Evolutionary conservation across 1,140 invertebrate genomes (phyloP), one percentile per base, ranked within the genome.

Genomic region (Dinoponera quadriceps): DNA sequence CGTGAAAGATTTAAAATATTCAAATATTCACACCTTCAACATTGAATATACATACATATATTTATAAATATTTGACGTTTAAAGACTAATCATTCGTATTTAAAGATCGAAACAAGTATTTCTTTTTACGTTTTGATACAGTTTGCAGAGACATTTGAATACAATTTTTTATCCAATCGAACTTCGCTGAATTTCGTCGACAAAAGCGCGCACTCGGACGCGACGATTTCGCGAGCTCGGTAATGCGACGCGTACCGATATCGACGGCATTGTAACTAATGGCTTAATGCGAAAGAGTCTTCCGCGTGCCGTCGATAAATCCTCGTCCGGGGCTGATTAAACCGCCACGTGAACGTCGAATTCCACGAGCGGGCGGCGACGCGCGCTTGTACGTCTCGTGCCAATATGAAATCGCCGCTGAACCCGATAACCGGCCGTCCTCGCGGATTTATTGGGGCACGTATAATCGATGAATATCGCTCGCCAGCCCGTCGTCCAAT

Each of bases 391-490:
- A 5, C 22, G 49, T 66, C 27, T 78, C 49, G 14, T n/a, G 33
- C 63, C 51, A 69, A 68, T 69, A 68, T 69, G 73, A 57, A 86
- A 86, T 86, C 80, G 60, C 20, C 38, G 62, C 60, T 73, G 49
- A 49, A 60, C 57, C 68, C 54, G 71, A 73, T 86, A 87, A 80
- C 60, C 73, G 69, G 72, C 38, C 18, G 48, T 84, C 44, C 72
- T 82, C 48, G 59, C n/a, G 72, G 33, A 86, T 87, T 86, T 83
- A 78, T 63, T 66, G 29, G 85, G 66, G 62, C 66, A 74, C 60
- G 60, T 87, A 77, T 83, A 86, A 87, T 84, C 81, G 80, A 87
- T 85, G 72, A 75, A 86, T 84, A 84, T 85, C 80, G 54, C 73
- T 83, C 75, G 38, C 20, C 81, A 72, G 63, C 57, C 74, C 84